Evolutionary conservation across 1,140 invertebrate genomes (phyloP).

Genomic region (Uloborus diversus): DNA sequence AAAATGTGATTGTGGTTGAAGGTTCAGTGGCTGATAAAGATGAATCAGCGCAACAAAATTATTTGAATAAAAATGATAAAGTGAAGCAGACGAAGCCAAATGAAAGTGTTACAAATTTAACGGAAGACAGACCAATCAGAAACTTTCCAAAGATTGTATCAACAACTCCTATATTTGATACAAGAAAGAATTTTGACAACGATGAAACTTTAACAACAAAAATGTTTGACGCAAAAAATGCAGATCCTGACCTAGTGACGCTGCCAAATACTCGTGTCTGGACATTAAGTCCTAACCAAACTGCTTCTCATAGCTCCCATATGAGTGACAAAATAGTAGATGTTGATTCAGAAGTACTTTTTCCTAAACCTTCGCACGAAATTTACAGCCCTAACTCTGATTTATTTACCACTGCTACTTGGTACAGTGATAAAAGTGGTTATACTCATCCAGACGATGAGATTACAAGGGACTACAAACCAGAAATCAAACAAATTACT

Average conservation of each 20-base stretch:
- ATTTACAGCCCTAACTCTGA: background rate
- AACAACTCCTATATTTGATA: background rate
- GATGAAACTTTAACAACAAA: background rate
- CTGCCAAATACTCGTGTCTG: background rate
- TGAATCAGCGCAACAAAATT: constrained; percentile 10
- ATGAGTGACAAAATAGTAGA: too few relatives aligned
- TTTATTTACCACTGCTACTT: background rate
- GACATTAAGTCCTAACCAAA: background rate
- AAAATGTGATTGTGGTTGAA: constrained; percentile 36
- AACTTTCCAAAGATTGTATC: background rate
- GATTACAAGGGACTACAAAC: background rate
- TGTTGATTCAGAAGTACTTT: too few relatives aligned
- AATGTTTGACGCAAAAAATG: background rate
- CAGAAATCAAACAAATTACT: background rate
- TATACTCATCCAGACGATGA: background rate
- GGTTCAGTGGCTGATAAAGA: background rate
- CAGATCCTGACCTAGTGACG: background rate
- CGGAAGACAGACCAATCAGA: background rate
- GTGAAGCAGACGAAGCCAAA: constrained; percentile 5
- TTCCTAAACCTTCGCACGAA: too few relatives aligned
- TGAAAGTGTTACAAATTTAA: background rate
- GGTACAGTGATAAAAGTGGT: background rate
- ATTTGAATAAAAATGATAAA: constrained; percentile 18
- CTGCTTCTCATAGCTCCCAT: background rate
- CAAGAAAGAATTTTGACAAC: background rate